Evolutionary conservation across 2,113 vertebrate species (phyloP).

Genomic region (Prochilodus magdalenae): DNA sequence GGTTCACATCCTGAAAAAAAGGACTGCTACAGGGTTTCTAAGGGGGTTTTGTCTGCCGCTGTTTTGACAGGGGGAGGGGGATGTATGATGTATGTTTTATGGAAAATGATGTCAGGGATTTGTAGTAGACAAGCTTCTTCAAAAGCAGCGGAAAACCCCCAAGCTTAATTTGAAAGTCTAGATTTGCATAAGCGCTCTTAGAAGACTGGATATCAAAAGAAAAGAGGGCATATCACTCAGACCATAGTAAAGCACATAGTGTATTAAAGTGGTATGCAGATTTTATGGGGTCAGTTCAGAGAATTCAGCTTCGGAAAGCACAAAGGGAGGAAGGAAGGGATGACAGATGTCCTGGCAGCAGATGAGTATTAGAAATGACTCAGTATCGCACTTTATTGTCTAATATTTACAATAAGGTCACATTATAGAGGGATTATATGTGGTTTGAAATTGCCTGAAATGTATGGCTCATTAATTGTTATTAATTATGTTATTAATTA

Average conservation of each 20-base stretch:
- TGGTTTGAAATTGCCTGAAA: too few relatives aligned
- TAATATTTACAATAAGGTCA: too few relatives aligned
- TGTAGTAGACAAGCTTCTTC: conserved; percentile 46
- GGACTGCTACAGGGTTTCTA: conserved; percentile 44
- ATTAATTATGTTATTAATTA: too few relatives aligned
- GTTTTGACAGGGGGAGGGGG: conserved; percentile 29
- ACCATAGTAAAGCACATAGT: conserved; percentile 36
- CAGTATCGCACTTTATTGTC: too few relatives aligned
- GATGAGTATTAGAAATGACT: too few relatives aligned
- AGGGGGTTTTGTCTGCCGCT: conserved; percentile 24
- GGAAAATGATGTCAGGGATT: conserved; percentile 49
- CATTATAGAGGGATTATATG: too few relatives aligned
- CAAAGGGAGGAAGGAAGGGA: background rate
- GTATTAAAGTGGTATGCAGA: conserved; percentile 10
- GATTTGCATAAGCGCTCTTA: conserved; percentile 51
- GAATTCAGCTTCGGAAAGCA: background rate
- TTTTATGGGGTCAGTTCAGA: conserved; percentile 5
- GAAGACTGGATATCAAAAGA: conserved; percentile 47
- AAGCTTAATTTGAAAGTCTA: conserved; percentile 52
- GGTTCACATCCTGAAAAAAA: conserved; percentile 50
- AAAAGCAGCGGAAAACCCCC: conserved; percentile 45
- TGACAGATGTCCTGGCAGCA: background rate
- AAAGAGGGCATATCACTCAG: conserved; percentile 26
- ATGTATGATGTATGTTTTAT: conserved; percentile 44
- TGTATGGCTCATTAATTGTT: too few relatives aligned